Percentiles rank a stretch among this genome's conserved stretches.
These are phyloP conservation scores for Thyatira batis DNA, from an alignment of 2,888 invertebrate species.

Conservation along the genomic window DNA sequence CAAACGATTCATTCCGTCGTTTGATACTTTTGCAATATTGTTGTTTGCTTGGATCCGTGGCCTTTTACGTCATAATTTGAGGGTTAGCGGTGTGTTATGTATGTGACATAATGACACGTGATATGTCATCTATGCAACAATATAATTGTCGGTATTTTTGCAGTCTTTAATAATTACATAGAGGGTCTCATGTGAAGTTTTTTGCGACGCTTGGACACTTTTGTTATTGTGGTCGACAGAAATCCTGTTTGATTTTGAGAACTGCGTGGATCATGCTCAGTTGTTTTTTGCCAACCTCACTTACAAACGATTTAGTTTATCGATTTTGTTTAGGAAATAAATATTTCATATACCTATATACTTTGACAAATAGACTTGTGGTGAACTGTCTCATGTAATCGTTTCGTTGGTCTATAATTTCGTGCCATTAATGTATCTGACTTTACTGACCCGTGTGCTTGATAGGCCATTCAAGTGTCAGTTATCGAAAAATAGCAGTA, in stretches of 20 bases:
- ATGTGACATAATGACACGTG: slow-evolving; percentile 28
- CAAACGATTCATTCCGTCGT: slow-evolving; percentile 25
- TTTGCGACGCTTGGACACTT: background rate
- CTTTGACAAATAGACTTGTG: background rate
- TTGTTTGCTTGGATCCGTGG: slow-evolving; percentile 27
- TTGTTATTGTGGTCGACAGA: background rate
- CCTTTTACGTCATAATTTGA: slow-evolving; percentile 28
- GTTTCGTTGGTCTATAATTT: background rate
- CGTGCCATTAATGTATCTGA: background rate
- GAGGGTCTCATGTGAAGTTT: slow-evolving; percentile 6
- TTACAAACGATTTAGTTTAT: background rate
- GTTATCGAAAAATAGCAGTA: background rate
- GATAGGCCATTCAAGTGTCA: background rate
- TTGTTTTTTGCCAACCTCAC: background rate
- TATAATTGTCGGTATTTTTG: slow-evolving; percentile 9
- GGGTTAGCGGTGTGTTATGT: slow-evolving; percentile 20
- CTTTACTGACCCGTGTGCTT: background rate
- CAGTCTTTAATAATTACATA: slow-evolving; percentile 12
- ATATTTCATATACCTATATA: too few relatives aligned
- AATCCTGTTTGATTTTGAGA: background rate
- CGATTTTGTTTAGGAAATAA: background rate
- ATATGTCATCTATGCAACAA: slow-evolving; percentile 24
- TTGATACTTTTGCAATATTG: slow-evolving; percentile 28
- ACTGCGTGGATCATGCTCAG: background rate
- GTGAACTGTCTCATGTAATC: background rate